These are phyloP conservation scores for Imbricaverruca yamaguchii DNA, from an alignment of 2,888 invertebrate genomes.

Conservation along the genomic window DNA sequence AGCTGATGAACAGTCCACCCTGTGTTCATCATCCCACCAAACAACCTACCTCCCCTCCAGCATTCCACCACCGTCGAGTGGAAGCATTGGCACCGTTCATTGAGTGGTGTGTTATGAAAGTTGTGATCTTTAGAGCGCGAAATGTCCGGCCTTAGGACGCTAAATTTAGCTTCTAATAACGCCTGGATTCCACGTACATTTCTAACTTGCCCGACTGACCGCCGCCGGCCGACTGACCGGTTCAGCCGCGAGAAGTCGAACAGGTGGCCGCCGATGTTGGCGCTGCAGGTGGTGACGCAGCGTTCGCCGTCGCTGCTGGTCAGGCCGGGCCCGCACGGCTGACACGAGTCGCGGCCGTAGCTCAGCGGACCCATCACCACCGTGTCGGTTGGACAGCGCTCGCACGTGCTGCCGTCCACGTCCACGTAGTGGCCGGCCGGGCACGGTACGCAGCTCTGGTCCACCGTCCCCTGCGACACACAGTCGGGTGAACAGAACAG, in stretches of 20 bases:
- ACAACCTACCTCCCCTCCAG: too few species aligned
- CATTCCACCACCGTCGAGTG: too few species aligned
- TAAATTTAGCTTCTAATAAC: too few species aligned
- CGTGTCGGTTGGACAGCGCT: conserved; percentile 43
- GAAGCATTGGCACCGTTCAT: too few species aligned
- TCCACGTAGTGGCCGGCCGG: conserved; percentile 47
- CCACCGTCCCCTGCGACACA: conserved; percentile 29
- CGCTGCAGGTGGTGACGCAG: conserved; percentile 45
- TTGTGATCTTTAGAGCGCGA: too few species aligned
- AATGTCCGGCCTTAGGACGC: too few species aligned
- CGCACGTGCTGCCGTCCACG: conserved; percentile 42
- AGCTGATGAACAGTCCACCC: too few species aligned
- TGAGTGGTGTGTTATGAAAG: too few species aligned
- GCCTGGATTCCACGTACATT: too few species aligned
- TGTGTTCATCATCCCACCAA: too few species aligned
- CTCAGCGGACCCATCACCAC: conserved; percentile 40
- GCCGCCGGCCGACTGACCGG: conserved; percentile 36
- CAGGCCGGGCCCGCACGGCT: conserved; percentile 47
- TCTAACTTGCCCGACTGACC: neutral
- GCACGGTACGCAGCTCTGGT: conserved; percentile 47
- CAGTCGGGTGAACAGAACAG: too few species aligned
- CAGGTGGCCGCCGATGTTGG: conserved; percentile 37
- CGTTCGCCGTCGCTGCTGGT: conserved; percentile 41
- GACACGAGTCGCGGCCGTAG: conserved; percentile 43
- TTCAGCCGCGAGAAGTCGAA: conserved; percentile 41